Base-by-base conservation (phyloP, 2,888 invertebrate species). In the Spialia ferax region DNA sequence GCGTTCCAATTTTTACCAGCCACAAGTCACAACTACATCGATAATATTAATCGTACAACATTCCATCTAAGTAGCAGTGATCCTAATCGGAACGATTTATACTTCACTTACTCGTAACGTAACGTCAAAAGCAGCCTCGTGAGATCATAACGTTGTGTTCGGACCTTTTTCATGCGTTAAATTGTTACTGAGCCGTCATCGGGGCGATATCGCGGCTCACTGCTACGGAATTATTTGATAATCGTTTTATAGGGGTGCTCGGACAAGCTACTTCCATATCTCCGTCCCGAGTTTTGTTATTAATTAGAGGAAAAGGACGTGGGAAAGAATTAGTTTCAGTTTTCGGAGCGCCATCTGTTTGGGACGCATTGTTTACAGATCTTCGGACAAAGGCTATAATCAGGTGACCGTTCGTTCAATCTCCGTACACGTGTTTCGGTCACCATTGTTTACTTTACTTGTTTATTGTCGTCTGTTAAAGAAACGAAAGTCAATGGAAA, bases 221-320 rank as follows among this genome's bases (percentile, higher is more conserved):
- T 82, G 84, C 79, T 74, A 79, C 75, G 83, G 86, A 84, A 85
- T 88, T 85, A 88, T 89, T 91, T 87, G 88, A 87, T 92, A 90
- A 93, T 91, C 88, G 91, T 89, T 93, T 92, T 92, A 93, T 86
- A 85, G 86, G 88, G 89, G 87, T 87, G 81, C 81, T 82, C 82
- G 83, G 86, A 86, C 82, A 87, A 83, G 86, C 83, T 87, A 84
- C 91, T 88, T 85, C 87, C 83, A 90, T 91, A 89, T 89, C 87
- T 48, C 11, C 20, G 48, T 82, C 81, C 74, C 68, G 77, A 74
- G 82, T 81, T 82, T 86, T 35, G 35, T 35, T 57, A 35, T 90
- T 92, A 91, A 93, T 93, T 92, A 89, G 84, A 78, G 81, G 86
- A 78, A 79, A 84, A 85, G 86, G 89, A 84, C 91, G 93, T 93